A percentile compares a stretch with the other conserved stretches of the same genome.
These are phyloP conservation scores for Saguinus imperator DNA, from an alignment of 2,113 vertebrate genomes.

Conservation along the genomic window DNA sequence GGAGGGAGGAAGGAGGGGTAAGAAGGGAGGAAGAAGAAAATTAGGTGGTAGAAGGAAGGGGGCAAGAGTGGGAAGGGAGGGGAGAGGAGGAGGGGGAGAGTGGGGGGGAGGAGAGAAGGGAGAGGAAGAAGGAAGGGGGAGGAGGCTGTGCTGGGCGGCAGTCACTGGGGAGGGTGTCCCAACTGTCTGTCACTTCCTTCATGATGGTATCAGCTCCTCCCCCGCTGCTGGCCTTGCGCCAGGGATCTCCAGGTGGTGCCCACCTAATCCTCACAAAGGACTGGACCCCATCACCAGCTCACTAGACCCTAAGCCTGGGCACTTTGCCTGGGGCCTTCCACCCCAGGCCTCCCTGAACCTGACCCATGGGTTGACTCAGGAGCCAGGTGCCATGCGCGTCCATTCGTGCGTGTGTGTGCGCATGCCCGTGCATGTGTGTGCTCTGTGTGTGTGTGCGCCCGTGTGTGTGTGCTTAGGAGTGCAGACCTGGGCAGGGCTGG, in stretches of 20 bases:
- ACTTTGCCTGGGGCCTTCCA: too few relatives aligned
- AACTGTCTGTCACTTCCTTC: neutral
- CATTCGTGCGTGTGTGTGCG: neutral
- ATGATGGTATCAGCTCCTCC: neutral
- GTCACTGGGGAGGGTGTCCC: neutral
- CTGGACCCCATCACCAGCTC: neutral
- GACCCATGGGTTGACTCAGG: neutral
- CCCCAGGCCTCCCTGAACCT: neutral
- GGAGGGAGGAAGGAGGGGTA: neutral
- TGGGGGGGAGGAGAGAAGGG: rapidly evolving
- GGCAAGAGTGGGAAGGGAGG: rapidly evolving
- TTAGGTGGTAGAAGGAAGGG: too few relatives aligned
- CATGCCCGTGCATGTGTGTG: neutral
- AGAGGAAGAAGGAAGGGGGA: neutral
- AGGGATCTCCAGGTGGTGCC: neutral
- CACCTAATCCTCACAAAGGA: neutral
- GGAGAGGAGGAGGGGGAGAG: too few relatives aligned
- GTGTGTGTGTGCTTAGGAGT: neutral
- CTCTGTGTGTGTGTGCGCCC: rapidly evolving
- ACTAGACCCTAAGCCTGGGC: too few relatives aligned
- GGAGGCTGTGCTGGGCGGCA: neutral
- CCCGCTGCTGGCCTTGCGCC: neutral
- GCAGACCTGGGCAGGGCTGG: neutral
- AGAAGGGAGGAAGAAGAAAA: neutral
- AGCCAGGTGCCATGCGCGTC: rapidly evolving